Evolutionary conservation across 35 echinoderm and acorn worm genomes (phyloP), one percentile per base, ranked within the genome.

Genomic region (Apostichopus parvimensis): DNA sequence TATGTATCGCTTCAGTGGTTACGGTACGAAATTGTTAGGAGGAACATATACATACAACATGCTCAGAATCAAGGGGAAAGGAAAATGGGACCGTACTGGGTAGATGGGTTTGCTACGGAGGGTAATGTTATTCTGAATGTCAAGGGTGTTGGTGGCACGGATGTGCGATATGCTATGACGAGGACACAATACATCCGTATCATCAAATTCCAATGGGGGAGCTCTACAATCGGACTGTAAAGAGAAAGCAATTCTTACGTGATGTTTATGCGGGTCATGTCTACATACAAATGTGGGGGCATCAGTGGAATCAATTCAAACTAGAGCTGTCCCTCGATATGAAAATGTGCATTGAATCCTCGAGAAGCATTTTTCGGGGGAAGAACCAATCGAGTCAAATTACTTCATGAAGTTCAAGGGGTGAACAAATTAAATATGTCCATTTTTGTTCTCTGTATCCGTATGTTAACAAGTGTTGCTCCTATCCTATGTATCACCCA

Each of bases 111-210:
- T 90, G 68, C 88, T 34, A 54, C 45, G 14, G 24, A 78, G n/a
- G 71, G 88, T 13, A 76, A 77, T 53, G 70, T 75, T 23, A n/a
- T 90, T 25, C 77, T 78, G 68, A 73, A 53, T 90, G 5, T 45
- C 88, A 90, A 15, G 87, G 88, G 9, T 90, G 88, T 57, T 73
- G 24, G 23, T 90, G 73, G 68, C 88, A 90, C n/a, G 88, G 88
- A 54, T 90, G 88, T 34, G 6, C 24, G 6, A 28, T 17, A 21
- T 90, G 88, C 68, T 90, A 77, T 76, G 73, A 78, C 14, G 73
- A 78, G 28, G 88, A 73, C 56, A 78, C 88, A 26, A 53, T 90
- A 34, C 26, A 77, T 56, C 88, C 88, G 14, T 13, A 54, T 60
- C 6, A 78, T 10, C 8, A 90, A 77, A 28, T 34, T 22, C 54